phyloP scores from a whole-genome alignment of 53 echinoderm and acorn worm species.

The Stichopus horrens region DNA sequence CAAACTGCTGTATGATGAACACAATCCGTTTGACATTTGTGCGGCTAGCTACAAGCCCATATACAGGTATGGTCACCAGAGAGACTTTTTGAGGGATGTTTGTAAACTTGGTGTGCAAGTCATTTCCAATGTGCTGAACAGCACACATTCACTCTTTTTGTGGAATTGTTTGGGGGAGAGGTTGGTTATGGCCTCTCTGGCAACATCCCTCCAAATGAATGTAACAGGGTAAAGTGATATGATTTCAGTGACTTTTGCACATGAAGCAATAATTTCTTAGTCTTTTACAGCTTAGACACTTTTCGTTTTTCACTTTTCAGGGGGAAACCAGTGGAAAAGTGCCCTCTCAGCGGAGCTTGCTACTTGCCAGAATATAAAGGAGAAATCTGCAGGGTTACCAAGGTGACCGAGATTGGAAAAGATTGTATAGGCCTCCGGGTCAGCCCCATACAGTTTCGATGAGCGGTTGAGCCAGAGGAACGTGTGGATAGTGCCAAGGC shows the following conservation, averaged over 20 bases:
- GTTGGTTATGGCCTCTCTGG: no score
- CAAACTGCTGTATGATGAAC: slow-evolving; percentile 98
- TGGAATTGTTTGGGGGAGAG: background rate
- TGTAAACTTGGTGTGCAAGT: background rate
- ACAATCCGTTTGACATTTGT: slow-evolving; percentile 99
- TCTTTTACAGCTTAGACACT: background rate
- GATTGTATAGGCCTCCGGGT: slow-evolving; percentile 91
- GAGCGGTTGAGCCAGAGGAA: background rate
- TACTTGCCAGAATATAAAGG: slow-evolving; percentile 97
- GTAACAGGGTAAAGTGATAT: no score
- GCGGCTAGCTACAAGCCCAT: slow-evolving; percentile 93
- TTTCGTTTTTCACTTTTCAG: slow-evolving; percentile 27
- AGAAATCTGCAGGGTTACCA: slow-evolving; percentile 80
- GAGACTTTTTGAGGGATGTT: background rate
- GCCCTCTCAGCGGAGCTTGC: slow-evolving; percentile 93
- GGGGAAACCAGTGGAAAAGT: slow-evolving; percentile 99
- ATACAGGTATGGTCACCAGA: slow-evolving; percentile 73
- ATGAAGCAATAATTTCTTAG: no score
- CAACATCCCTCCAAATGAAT: no score
- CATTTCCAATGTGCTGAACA: slow-evolving; percentile 2
- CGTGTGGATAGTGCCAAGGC: background rate
- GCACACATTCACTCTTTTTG: background rate
- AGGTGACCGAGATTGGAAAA: slow-evolving; percentile 90
- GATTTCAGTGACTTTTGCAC: no score
- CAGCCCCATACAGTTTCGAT: slow-evolving; percentile 92